Base-by-base conservation (phyloP, 2,888 invertebrate species). In the Stratiomys singularior region DNA sequence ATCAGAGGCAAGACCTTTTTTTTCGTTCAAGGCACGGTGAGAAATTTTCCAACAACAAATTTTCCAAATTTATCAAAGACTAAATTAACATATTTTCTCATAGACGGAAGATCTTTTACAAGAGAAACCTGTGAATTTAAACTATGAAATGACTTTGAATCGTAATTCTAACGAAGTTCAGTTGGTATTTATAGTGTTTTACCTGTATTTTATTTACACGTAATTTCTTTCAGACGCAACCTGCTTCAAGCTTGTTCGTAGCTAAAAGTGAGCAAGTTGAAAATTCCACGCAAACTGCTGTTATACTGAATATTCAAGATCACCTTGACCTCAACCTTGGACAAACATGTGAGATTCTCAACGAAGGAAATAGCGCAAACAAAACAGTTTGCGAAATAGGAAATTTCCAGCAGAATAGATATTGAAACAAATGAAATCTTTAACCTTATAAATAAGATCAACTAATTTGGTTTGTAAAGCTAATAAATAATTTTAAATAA, bases 1-100 rank as follows among this genome's bases (percentile, higher is more conserved):
- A 83, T 81, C 23, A 77, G 69, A 21, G 81, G 77, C 44, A 82
- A 82, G 56, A 82, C 79, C 1, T 79, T 80, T 25, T 81, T 81
- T 78, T 80, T 81, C 1, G 79, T 81, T 4, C 79, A 82, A 47
- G 37, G 58, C 27, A 21, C 74, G 74, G 74, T 74, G 60, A 30
- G 67, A 23, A 9, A 18, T 52, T 9, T 25, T 60, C 21, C 3
- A 13, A 7, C 23, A 23, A 4, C 2, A 60, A 11, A 18, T 25
- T 64, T n/a, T n/a, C n/a, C n/a, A n/a, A 64, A 11, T 28, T 28
- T 25, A 2, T 28, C 15, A n/a, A 15, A 28, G n/a, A 28, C 25
- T 15, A 28, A 4, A 52, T 4, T 52, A 52, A 52, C 3, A 37
- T 9, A 9, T 37, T 52, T 52, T 52, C 15, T 52, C 15, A 5